phyloP scores from a whole-genome alignment of 1,140 invertebrate genomes.

The Polyergus mexicanus region DNA sequence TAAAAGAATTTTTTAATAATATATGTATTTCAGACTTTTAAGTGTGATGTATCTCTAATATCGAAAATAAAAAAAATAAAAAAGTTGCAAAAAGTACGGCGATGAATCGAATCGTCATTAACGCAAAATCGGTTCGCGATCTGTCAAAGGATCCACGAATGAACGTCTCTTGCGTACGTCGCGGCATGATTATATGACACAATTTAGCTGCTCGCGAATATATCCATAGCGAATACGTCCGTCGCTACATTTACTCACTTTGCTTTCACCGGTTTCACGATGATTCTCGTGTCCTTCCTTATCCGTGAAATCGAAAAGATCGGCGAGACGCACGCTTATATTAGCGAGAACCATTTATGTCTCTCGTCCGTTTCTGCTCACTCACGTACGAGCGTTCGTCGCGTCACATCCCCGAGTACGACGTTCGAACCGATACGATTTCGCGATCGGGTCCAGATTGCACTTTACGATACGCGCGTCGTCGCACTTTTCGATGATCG shows the following conservation, averaged over 20 bases:
- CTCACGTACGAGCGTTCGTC: constrained; percentile 15
- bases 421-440: background rate
- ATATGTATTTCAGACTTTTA: background rate
- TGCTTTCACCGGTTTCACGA: constrained; percentile 61
- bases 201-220: background rate
- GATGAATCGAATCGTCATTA: background rate
- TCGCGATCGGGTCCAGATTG: background rate
- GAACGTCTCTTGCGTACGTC: background rate
- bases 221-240: background rate
- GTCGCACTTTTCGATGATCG: background rate
- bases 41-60: too few species aligned
- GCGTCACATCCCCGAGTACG: background rate
- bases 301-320: background rate
- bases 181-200: background rate
- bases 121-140: background rate
- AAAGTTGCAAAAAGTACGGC: background rate
- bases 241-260: constrained; percentile 61
- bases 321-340: background rate
- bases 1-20: background rate
- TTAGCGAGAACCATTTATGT: constrained; percentile 22
- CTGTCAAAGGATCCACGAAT: background rate
- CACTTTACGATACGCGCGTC: background rate
- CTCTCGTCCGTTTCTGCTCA: background rate
- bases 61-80: background rate
- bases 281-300: constrained; percentile 20